Evolutionary conservation across 2,113 vertebrate species (phyloP).

Genomic region (Acrocephalus kingi): DNA sequence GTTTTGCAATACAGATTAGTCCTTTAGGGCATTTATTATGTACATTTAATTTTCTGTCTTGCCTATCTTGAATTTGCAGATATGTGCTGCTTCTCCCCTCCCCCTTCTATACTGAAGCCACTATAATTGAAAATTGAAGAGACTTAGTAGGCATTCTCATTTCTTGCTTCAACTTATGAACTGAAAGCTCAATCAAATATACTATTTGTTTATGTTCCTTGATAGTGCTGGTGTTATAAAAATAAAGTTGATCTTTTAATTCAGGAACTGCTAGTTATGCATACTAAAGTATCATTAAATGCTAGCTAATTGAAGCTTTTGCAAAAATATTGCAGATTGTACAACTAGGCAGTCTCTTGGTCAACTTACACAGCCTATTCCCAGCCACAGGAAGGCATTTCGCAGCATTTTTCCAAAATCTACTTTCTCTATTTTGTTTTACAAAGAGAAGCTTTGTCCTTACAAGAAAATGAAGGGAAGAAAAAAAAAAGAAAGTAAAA

Average conservation of each 20-base stretch:
- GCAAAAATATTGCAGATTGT: not conserved
- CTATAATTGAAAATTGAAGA: not conserved
- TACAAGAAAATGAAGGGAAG: not conserved
- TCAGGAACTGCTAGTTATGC: not conserved
- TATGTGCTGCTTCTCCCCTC: not conserved
- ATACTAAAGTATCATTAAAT: not conserved
- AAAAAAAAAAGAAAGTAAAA: not conserved
- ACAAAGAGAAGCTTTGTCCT: not conserved
- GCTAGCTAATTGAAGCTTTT: not conserved
- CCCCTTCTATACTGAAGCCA: not conserved
- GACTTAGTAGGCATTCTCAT: not conserved
- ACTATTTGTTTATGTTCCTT: not conserved
- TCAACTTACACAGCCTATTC: not conserved
- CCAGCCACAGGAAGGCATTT: not conserved
- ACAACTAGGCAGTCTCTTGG: not conserved
- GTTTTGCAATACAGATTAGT: not conserved
- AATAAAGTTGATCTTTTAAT: not conserved
- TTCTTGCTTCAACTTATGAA: not conserved
- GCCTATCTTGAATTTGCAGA: not conserved
- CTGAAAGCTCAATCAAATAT: not conserved
- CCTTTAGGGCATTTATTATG: constrained; percentile 33
- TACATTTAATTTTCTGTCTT: not conserved
- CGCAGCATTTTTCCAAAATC: not conserved
- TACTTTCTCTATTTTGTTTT: not conserved
- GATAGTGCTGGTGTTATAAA: not conserved